A percentile compares a stretch with the other conserved stretches of the same genome.
phyloP scores from a whole-genome alignment of 2,888 invertebrate genomes.

The Boloria selene region DNA sequence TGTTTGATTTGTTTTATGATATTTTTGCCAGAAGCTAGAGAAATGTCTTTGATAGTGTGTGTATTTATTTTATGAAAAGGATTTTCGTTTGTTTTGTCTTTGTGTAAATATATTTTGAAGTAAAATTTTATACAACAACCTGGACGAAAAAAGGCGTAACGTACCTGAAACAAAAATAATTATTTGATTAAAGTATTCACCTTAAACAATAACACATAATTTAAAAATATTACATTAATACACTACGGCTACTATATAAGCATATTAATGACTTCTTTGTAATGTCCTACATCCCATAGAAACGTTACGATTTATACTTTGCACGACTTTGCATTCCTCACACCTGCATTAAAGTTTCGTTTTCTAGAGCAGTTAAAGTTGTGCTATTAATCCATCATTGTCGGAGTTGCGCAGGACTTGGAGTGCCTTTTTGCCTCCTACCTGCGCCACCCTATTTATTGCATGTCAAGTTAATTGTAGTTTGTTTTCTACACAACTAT shows the following conservation, averaged over 20 bases:
- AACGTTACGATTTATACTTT: conserved; percentile 13
- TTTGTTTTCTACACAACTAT: conserved; percentile 4
- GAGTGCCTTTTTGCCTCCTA: conserved; percentile 25
- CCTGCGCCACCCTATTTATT: conserved; percentile 12
- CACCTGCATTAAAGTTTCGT: conserved; percentile 21
- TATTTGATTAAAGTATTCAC: not conserved
- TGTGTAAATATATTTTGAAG: not conserved
- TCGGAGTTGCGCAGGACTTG: conserved; percentile 21
- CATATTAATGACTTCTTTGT: not conserved
- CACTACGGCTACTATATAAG: too few relatives aligned
- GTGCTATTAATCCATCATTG: conserved; percentile 29
- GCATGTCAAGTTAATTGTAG: conserved; percentile 7
- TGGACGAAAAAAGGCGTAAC: not conserved
- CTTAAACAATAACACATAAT: too few relatives aligned
- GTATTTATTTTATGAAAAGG: not conserved
- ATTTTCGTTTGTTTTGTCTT: not conserved
- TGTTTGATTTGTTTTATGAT: conserved; percentile 32
- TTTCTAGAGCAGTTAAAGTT: conserved; percentile 26
- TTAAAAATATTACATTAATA: too few relatives aligned
- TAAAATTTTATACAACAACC: not conserved
- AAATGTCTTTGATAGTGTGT: not conserved
- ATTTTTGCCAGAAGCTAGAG: conserved; percentile 29
- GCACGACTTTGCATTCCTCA: conserved; percentile 10
- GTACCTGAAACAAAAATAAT: conserved; percentile 21
- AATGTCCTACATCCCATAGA: not conserved